Base-by-base conservation (phyloP, 1,140 invertebrate species). In the Drosophila albomicans region DNA sequence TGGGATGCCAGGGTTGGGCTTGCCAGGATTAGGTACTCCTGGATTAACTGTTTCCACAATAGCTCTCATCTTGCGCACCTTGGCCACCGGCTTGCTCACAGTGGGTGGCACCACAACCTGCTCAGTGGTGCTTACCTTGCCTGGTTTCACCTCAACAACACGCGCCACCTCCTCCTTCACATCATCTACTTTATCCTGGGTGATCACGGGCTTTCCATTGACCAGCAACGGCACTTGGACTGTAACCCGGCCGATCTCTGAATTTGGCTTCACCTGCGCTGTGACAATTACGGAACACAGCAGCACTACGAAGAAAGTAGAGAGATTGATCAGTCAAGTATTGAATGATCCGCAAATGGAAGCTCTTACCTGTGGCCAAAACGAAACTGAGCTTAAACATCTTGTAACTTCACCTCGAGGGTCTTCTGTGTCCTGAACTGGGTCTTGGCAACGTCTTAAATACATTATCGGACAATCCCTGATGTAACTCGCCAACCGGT, bases 151-250 rank as follows among this genome's bases (percentile, higher is more conserved):
- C 66, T 89, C 85, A 49, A 81, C 59, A 10, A 89, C 85, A 7
- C 32, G 69, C 13, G 85, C 85, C 8, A 89, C 59, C 48, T 85
- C 85, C 35, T 38, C 35, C 35, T 11, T 10, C 38, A 76, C 75
- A 1, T 48, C 38, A 0, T 77, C 68, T n/a, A 43, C 56, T 16
- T 66, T 75, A 32, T 74, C 69, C 10, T 41, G 30, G 5, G 59
- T 38, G 13, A 89, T 66, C n/a, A 89, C 78, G 28, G 85, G 85
- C 38, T 81, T 81, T 61, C 85, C 85, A 72, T 81, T 81, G 2
- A 75, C 70, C 66, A 89, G 78, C 81, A 89, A 89, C 75, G 85
- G 85, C 61, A 89, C 81, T 51, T 89, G 81, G 43, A 89, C 77
- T n/a, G 85, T 89, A 15, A 89, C 68, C 20, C 75, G 61, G 38